Conservation (phyloP, 2,113 vertebrate genomes). For the Mustela nigripes region DNA sequence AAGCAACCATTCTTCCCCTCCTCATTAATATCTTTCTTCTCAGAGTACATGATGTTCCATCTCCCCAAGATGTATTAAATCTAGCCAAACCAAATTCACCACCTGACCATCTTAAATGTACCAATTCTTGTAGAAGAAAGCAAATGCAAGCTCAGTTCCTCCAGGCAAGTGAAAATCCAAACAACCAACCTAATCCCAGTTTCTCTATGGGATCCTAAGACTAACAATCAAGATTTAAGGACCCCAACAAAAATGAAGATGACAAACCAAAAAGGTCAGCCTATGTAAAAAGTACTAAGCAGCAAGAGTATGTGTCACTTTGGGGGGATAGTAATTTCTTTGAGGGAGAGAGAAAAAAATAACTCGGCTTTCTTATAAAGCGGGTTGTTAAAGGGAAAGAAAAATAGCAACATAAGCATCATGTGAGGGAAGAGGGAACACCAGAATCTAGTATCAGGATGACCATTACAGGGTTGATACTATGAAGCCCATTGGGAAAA, state of each 20-base stretch:
- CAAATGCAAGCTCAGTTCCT: neutral
- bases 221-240: slow-evolving; percentile 21
- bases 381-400: neutral
- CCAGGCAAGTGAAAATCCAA: neutral
- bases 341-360: neutral
- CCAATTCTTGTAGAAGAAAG: neutral
- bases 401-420: neutral
- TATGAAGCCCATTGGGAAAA: neutral
- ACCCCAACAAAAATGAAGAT: neutral
- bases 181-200: neutral
- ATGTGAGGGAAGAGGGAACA: neutral
- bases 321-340: neutral
- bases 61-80: neutral
- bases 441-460: neutral
- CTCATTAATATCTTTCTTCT: neutral
- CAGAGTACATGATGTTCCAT: neutral
- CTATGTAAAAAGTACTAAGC: neutral
- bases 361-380: neutral
- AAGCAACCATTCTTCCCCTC: neutral
- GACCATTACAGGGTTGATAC: neutral
- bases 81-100: slow-evolving; percentile 13
- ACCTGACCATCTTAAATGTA: neutral
- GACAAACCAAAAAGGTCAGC: neutral
- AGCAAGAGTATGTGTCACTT: neutral
- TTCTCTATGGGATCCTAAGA: neutral